A percentile compares a stretch with the other conserved stretches of the same genome.
These are phyloP conservation scores for Leptinotarsa texana DNA, from an alignment of 1,140 invertebrate species.

Conservation along the genomic window DNA sequence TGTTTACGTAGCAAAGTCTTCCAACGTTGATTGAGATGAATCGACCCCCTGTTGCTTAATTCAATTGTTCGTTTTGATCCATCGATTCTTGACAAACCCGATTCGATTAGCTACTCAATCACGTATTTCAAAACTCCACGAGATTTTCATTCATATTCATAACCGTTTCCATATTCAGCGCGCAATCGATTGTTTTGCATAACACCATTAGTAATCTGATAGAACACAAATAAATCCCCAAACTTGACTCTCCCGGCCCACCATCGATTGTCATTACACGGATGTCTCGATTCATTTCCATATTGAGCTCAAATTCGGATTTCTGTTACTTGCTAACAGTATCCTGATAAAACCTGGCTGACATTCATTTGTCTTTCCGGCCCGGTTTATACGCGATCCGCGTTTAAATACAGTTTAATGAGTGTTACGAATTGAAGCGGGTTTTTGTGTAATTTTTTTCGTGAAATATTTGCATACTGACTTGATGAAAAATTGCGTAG, in stretches of 20 bases:
- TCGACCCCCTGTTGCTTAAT: too few relatives aligned
- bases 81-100: not conserved
- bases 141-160: constrained; percentile 17
- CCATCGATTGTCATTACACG: constrained; percentile 26
- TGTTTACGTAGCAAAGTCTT: too few relatives aligned
- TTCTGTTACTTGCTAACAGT: constrained; percentile 18
- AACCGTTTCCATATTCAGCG: constrained; percentile 18
- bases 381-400: constrained; percentile 11
- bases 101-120: constrained; percentile 3
- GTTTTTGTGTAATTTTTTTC: not conserved
- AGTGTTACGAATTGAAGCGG: constrained; percentile 1
- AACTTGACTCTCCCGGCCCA: constrained; percentile 25
- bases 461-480: not conserved
- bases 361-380: constrained; percentile 15
- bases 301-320: constrained; percentile 18
- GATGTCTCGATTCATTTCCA: constrained; percentile 28
- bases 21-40: too few relatives aligned
- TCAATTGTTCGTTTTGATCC: not conserved
- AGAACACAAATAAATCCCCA: constrained; percentile 26
- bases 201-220: constrained; percentile 32
- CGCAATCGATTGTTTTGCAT: constrained; percentile 30
- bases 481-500: not conserved
- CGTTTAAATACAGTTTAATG: constrained; percentile 23
- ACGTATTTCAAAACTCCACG: not conserved
- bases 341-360: constrained; percentile 20